Evolutionary conservation across 2,888 invertebrate genomes (phyloP), one percentile per base, ranked within the genome.

Genomic region (Harmothoe impar): DNA sequence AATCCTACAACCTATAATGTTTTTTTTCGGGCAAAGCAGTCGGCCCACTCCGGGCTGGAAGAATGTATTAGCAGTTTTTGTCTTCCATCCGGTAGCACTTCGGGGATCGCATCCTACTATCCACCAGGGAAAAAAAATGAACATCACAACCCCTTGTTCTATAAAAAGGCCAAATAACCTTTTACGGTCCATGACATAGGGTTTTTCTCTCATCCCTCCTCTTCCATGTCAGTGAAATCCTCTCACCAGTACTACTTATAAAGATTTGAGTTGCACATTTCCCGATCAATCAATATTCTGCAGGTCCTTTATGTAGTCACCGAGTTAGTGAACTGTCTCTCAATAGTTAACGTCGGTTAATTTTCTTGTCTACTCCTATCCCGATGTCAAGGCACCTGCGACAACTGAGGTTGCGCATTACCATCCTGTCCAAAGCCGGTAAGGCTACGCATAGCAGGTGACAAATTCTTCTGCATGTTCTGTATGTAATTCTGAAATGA

Each of bases 401-500:
- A 51, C 56, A 90, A 54, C n/a, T 78, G 78, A 12, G 85, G 56
- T 43, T 90, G 85, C 20, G 90, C 25, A 68, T 54, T 31, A 62
- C 31, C 62, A 0, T 29, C 35, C 29, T 90, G 85, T 15, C 43
- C 43, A 29, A 54, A 68, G 23, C 72, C 88, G 0, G 90, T 78
- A 29, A 84, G 85, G 51, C 56, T 93, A 78, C 93, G 91, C 92
- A 93, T 92, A 12, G 94, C 94, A 35, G 95, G 95, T 3, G 95
- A 94, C 91, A 94, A 90, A 81, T 94, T 94, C 92, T 93, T 92
- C 90, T 94, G 94, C 89, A 95, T 94, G 89, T 93, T 93, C 91
- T 94, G 94, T 52, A 94, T 93, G 91, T 94, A 95, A 89, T 93
- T 94, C 95, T 95, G 94, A 12, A 91, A 93, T 93, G 10, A 89